Evolutionary conservation across 2,888 invertebrate genomes (phyloP).

Genomic region (Lasioglossum malachurum): DNA sequence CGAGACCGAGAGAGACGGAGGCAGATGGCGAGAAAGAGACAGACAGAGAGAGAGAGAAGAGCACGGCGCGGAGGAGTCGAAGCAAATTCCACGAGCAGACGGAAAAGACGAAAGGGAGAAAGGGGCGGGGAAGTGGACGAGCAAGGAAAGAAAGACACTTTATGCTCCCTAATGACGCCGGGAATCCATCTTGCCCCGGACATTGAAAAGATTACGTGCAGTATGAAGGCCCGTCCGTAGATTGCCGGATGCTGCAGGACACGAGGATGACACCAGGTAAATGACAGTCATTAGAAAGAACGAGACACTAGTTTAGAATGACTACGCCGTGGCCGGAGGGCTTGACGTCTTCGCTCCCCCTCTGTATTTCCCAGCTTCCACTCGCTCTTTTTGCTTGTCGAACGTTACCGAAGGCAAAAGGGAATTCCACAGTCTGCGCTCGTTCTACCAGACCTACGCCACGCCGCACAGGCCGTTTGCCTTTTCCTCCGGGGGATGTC

Average conservation of each 20-base stretch:
- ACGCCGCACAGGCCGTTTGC: slow-evolving; percentile 27
- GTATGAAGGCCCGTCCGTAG: slow-evolving; percentile 50
- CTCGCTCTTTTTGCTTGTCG: slow-evolving; percentile 31
- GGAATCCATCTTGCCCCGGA: slow-evolving; percentile 70
- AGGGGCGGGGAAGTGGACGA: slow-evolving; percentile 21
- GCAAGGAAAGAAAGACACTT: slow-evolving; percentile 60
- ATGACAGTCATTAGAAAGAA: slow-evolving; percentile 71
- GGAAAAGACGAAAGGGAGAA: slow-evolving; percentile 41
- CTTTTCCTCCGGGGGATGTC: slow-evolving; percentile 21
- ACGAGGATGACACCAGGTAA: slow-evolving; percentile 64
- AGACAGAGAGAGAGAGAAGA: not conserved
- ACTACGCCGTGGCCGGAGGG: slow-evolving; percentile 49
- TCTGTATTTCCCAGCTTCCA: not conserved
- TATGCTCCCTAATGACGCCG: slow-evolving; percentile 69
- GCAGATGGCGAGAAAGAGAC: not conserved
- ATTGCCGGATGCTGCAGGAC: slow-evolving; percentile 62
- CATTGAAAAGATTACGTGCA: slow-evolving; percentile 67
- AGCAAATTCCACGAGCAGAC: slow-evolving; percentile 47
- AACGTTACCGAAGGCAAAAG: slow-evolving; percentile 54
- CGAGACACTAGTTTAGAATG: slow-evolving; percentile 60
- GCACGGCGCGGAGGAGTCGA: slow-evolving; percentile 43
- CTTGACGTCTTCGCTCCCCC: slow-evolving; percentile 23
- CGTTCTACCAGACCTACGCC: slow-evolving; percentile 30
- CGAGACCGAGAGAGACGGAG: not conserved
- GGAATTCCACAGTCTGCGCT: slow-evolving; percentile 52